Evolutionary conservation across 2,888 invertebrate genomes (phyloP).

Genomic region (Schizotus pectinicornis): DNA sequence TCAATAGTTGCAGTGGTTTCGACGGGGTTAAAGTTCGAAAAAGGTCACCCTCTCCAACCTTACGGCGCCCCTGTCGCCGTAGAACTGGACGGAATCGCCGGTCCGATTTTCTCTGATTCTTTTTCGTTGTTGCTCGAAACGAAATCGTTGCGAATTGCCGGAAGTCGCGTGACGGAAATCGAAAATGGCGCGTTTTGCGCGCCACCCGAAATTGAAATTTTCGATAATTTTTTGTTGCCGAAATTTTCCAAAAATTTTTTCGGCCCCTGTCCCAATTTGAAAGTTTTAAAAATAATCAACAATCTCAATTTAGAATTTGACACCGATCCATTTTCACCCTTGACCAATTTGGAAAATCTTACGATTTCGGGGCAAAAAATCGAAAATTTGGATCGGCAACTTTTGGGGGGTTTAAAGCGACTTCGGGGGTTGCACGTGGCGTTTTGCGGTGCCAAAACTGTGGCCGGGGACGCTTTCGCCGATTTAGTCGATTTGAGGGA

Average conservation of each 20-base stretch:
- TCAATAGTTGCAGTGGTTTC: neutral
- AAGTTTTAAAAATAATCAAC: neutral
- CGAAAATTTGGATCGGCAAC: neutral
- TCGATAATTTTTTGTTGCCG: neutral
- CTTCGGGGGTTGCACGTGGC: neutral
- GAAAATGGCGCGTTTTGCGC: neutral
- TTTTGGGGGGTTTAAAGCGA: neutral
- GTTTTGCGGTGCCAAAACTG: neutral
- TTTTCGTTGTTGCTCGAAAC: neutral
- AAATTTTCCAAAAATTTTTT: neutral
- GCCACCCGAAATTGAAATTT: neutral
- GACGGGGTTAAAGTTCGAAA: neutral
- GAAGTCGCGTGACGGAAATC: neutral
- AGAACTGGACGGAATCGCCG: neutral
- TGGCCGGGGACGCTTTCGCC: neutral
- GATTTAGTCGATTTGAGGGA: neutral
- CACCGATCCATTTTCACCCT: neutral
- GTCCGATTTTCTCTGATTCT: neutral
- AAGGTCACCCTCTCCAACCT: neutral
- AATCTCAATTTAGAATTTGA: neutral
- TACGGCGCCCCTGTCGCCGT: neutral
- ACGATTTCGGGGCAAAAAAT: neutral
- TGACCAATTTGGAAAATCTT: neutral
- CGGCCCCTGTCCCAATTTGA: neutral
- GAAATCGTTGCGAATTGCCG: neutral